phyloP scores from a whole-genome alignment of 2,888 invertebrate species.

The Synergus gifuensis region DNA sequence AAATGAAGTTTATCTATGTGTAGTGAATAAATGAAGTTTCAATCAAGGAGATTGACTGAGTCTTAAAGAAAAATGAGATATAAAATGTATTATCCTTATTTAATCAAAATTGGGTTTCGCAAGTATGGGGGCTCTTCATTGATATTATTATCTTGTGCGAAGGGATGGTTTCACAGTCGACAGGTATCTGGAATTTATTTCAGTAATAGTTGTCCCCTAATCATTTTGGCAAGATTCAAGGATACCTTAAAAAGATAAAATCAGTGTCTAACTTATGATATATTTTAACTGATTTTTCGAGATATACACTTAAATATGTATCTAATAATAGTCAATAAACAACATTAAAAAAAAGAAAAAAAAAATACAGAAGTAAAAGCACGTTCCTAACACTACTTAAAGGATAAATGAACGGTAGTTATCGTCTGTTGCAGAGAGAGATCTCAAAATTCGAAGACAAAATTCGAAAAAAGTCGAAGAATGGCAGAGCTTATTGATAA shows the following conservation, averaged over 20 bases:
- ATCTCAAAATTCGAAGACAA: neutral
- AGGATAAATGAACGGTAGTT: neutral
- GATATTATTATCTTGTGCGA: neutral
- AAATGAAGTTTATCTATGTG: neutral
- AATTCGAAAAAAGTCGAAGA: neutral
- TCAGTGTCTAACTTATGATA: neutral
- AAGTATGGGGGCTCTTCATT: neutral
- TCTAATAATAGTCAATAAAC: neutral
- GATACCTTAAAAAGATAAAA: conserved; percentile 54
- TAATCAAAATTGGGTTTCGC: neutral
- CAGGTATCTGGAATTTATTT: neutral
- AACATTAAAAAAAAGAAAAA: no score
- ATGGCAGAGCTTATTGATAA: conserved; percentile 10
- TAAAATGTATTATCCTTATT: neutral
- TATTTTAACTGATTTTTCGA: neutral
- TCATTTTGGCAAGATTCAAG: conserved; percentile 66
- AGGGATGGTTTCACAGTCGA: neutral
- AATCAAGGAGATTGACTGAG: neutral
- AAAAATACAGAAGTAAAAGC: no score
- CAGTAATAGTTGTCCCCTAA: conserved; percentile 52
- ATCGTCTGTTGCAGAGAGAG: neutral
- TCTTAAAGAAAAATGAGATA: neutral
- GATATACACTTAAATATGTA: neutral
- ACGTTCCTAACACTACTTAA: neutral
- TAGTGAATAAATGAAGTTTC: neutral